phyloP scores from a whole-genome alignment of 2,113 vertebrate species.

The Saccopteryx bilineata region DNA sequence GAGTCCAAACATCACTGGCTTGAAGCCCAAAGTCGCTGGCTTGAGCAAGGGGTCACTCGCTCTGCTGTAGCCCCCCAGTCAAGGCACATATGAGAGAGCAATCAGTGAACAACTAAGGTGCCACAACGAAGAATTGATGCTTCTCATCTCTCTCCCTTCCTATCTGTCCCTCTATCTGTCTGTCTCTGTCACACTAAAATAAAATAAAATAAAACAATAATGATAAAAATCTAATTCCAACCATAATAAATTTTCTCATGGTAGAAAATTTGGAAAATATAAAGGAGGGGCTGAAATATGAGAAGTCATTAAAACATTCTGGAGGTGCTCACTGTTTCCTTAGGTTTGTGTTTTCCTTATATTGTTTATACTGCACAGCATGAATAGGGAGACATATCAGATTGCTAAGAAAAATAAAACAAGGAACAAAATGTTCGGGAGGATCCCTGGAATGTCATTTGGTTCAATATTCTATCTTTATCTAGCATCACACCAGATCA shows the following conservation, averaged over 20 bases:
- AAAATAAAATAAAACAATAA: neutral
- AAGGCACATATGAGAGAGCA: too few species aligned
- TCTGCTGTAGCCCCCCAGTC: too few species aligned
- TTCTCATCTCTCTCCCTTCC: too few species aligned
- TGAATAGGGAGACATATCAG: neutral
- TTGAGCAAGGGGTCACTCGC: too few species aligned
- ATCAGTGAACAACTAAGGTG: too few species aligned
- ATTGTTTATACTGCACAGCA: neutral
- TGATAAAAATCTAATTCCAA: neutral
- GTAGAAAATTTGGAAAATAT: neutral
- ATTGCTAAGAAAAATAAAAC: neutral
- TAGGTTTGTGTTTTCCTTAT: neutral
- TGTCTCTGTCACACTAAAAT: too few species aligned
- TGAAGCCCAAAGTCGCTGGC: too few species aligned
- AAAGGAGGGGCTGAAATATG: neutral
- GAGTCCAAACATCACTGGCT: too few species aligned
- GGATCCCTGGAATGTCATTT: neutral
- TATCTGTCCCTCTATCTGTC: too few species aligned
- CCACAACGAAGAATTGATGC: too few species aligned
- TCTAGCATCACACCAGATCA: neutral
- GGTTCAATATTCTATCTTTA: neutral
- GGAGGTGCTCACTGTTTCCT: neutral
- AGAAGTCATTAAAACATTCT: neutral
- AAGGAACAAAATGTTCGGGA: neutral
- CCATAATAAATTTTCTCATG: neutral